A percentile compares a stretch with the other conserved stretches of the same genome.
These are phyloP conservation scores for Drosophila kuntzei DNA, from an alignment of 2,888 invertebrate genomes.

Conservation along the genomic window DNA sequence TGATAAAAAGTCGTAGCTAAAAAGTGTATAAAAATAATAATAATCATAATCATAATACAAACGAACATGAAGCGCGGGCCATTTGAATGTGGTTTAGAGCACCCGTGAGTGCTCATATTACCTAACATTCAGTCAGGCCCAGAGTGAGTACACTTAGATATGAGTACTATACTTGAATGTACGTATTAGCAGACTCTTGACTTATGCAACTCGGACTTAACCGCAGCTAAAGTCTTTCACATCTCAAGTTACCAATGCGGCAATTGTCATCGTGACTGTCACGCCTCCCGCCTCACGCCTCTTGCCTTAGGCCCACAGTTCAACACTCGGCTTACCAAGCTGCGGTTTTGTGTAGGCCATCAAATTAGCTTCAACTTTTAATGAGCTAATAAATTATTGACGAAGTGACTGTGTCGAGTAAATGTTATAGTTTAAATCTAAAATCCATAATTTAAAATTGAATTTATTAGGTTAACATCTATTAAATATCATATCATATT, in stretches of 20 bases:
- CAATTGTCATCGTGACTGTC: conserved; percentile 47
- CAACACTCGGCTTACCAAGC: conserved; percentile 12
- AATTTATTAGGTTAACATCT: not conserved
- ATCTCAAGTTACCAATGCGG: conserved; percentile 50
- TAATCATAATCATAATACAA: conserved; percentile 34
- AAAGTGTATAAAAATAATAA: conserved; percentile 12
- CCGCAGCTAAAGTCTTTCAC: conserved; percentile 36
- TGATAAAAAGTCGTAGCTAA: conserved; percentile 31
- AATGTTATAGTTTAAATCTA: not conserved
- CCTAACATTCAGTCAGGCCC: conserved; percentile 19
- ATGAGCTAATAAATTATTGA: conserved; percentile 11
- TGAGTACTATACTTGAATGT: conserved; percentile 19
- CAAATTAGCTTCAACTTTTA: conserved; percentile 20
- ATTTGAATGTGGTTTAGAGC: conserved; percentile 46
- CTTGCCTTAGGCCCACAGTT: not conserved
- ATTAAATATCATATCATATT: not conserved
- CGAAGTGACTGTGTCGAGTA: not conserved
- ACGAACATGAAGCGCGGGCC: conserved; percentile 34
- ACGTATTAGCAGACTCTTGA: conserved; percentile 30
- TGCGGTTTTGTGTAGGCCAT: conserved; percentile 30
- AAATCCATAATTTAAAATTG: not conserved
- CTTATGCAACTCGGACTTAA: conserved; percentile 52
- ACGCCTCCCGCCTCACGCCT: conserved; percentile 15
- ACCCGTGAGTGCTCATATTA: conserved; percentile 43
- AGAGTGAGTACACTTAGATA: conserved; percentile 16